These are phyloP conservation scores for Spilosoma lubricipeda DNA, from an alignment of 2,888 invertebrate genomes.

Conservation along the genomic window DNA sequence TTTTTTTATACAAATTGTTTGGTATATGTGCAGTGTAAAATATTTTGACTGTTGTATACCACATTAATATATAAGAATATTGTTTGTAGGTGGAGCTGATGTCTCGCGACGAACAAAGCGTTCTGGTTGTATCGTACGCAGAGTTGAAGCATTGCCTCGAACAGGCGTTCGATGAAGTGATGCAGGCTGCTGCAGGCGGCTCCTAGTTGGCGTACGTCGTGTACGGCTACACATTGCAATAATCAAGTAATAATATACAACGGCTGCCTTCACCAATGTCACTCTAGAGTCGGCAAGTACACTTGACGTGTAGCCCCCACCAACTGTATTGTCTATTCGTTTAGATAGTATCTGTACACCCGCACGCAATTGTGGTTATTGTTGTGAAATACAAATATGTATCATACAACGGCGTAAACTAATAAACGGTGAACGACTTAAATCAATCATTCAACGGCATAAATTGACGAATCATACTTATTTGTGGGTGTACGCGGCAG, in stretches of 20 bases:
- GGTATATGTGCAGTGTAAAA: background rate
- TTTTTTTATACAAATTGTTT: background rate
- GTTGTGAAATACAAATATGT: too few species aligned
- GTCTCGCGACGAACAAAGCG: conserved; percentile 98
- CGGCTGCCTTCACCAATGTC: conserved; percentile 38
- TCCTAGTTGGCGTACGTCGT: conserved; percentile 29
- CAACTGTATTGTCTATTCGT: conserved; percentile 6
- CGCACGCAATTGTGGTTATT: too few species aligned
- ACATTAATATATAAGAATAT: background rate
- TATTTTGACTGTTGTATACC: background rate
- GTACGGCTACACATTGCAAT: conserved; percentile 46
- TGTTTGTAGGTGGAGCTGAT: conserved; percentile 93
- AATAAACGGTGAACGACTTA: too few species aligned
- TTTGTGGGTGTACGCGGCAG: too few species aligned
- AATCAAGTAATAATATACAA: conserved; percentile 32
- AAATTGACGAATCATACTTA: too few species aligned
- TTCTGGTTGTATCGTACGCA: conserved; percentile 97
- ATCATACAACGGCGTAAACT: too few species aligned
- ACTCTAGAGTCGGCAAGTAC: conserved; percentile 17
- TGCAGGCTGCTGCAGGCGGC: conserved; percentile 76
- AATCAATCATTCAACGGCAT: too few species aligned
- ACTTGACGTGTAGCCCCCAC: conserved; percentile 32
- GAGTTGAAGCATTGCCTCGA: conserved; percentile 98
- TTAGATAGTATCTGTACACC: too few species aligned
- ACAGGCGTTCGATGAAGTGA: conserved; percentile 94